Percentiles rank a stretch among this genome's conserved stretches.
These are phyloP conservation scores for Hydrozoanthus tunicans DNA, from an alignment of 64 coral and sea anemone genomes.

Conservation along the genomic window DNA sequence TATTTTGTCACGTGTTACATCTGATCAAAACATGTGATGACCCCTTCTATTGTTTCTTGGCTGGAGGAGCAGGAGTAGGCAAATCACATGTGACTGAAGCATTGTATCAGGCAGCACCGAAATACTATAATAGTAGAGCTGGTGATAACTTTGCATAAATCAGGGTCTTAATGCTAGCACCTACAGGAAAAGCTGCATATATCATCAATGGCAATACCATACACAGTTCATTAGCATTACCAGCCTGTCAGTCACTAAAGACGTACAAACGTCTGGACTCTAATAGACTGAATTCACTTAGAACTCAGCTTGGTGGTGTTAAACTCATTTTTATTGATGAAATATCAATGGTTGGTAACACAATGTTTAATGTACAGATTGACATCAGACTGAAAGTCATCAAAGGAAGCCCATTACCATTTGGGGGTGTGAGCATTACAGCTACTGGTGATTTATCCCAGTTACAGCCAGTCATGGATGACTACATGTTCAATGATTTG, in stretches of 20 bases:
- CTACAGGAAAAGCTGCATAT: slow-evolving; percentile 11
- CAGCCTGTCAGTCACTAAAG: background rate
- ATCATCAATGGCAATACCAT: background rate
- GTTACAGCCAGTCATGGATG: too few species aligned
- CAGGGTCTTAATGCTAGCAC: slow-evolving; percentile 12
- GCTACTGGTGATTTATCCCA: too few species aligned
- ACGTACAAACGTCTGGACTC: slow-evolving; percentile 7
- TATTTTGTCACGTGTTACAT: slow-evolving; percentile 9
- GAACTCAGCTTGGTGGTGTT: slow-evolving; percentile 6
- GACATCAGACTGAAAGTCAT: too few species aligned
- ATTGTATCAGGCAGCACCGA: slow-evolving; percentile 2
- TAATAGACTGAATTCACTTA: slow-evolving; percentile 5
- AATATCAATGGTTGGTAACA: slow-evolving; percentile 23
- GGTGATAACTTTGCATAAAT: slow-evolving; percentile 8
- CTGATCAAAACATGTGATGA: slow-evolving; percentile 11
- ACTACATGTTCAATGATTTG: too few species aligned
- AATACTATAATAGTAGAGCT: background rate
- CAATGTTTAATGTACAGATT: slow-evolving; percentile 17
- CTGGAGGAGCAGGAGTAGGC: slow-evolving; percentile 1
- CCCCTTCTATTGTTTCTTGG: background rate
- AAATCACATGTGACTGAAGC: slow-evolving; percentile 16
- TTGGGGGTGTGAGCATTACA: too few species aligned
- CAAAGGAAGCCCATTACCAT: too few species aligned
- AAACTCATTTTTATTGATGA: slow-evolving; percentile 18
- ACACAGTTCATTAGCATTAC: background rate